Conservation (phyloP, 2,113 vertebrate genomes). For the Zapornia atra region DNA sequence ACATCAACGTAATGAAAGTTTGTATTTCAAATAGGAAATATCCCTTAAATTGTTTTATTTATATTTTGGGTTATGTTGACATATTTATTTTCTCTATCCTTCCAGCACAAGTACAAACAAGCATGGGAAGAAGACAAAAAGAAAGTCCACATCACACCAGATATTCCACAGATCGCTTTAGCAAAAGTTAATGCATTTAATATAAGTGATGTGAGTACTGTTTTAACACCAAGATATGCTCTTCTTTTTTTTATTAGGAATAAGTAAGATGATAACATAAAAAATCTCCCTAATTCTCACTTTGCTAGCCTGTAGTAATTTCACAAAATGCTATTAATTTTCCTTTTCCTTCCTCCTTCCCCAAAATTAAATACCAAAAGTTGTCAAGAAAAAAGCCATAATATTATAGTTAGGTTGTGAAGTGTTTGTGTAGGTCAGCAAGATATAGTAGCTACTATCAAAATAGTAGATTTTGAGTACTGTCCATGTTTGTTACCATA, state of each 20-base stretch:
- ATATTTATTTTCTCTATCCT: neutral
- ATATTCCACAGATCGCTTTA: conserved; percentile 87
- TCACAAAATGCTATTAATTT: neutral
- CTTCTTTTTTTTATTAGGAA: neutral
- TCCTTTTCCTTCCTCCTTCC: neutral
- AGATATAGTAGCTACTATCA: neutral
- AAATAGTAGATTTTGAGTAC: neutral
- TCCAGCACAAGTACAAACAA: conserved; percentile 86
- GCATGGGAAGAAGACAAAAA: conserved; percentile 94
- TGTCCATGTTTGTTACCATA: neutral
- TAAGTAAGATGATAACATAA: neutral
- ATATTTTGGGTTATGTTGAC: neutral
- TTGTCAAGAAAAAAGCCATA: neutral
- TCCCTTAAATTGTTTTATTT: neutral
- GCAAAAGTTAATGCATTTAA: conserved; percentile 91
- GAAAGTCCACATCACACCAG: conserved; percentile 89
- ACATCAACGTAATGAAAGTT: neutral
- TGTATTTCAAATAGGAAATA: neutral
- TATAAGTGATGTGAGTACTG: conserved; percentile 87
- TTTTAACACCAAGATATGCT: neutral
- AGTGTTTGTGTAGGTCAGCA: neutral
- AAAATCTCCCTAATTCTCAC: neutral
- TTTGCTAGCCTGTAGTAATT: neutral
- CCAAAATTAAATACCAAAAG: neutral
- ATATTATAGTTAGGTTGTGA: neutral